phyloP scores from a whole-genome alignment of 2,113 vertebrate species.

The Coptodon rendalli region DNA sequence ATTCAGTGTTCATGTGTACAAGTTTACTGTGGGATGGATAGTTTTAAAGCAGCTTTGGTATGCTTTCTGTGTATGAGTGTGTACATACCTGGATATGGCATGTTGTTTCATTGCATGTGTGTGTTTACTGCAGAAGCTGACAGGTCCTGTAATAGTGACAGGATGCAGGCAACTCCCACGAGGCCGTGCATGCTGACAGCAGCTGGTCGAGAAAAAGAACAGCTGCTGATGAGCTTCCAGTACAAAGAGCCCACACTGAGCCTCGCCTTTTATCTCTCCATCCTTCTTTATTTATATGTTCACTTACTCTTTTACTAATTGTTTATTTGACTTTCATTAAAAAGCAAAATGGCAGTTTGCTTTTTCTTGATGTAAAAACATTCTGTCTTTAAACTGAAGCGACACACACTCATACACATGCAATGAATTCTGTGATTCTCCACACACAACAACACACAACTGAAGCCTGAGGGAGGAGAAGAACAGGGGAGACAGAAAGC shows the following conservation, averaged over 20 bases:
- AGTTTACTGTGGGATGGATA: background rate
- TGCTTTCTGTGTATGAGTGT: background rate
- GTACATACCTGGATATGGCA: background rate
- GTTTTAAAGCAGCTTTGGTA: background rate
- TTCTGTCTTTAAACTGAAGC: background rate
- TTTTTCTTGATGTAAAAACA: background rate
- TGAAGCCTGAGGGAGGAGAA: background rate
- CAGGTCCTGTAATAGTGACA: conserved; percentile 60
- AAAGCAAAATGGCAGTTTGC: background rate
- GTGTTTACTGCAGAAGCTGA: conserved; percentile 49
- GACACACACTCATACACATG: background rate
- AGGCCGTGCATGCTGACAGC: conserved; percentile 57
- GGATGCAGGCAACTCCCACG: conserved; percentile 53
- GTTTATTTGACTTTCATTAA: background rate
- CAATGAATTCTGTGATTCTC: background rate
- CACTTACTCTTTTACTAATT: background rate
- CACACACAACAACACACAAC: background rate
- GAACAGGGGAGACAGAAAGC: background rate
- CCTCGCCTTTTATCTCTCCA: background rate
- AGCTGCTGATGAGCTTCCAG: conserved; percentile 42
- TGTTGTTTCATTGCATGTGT: background rate
- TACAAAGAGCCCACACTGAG: background rate
- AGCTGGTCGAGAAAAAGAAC: conserved; percentile 45
- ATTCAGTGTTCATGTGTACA: background rate
- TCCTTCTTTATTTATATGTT: background rate